Percentiles rank a stretch among this genome's conserved stretches.
Evolutionary conservation across 2,888 invertebrate genomes (phyloP).

Genomic region (Acleris cristana): DNA sequence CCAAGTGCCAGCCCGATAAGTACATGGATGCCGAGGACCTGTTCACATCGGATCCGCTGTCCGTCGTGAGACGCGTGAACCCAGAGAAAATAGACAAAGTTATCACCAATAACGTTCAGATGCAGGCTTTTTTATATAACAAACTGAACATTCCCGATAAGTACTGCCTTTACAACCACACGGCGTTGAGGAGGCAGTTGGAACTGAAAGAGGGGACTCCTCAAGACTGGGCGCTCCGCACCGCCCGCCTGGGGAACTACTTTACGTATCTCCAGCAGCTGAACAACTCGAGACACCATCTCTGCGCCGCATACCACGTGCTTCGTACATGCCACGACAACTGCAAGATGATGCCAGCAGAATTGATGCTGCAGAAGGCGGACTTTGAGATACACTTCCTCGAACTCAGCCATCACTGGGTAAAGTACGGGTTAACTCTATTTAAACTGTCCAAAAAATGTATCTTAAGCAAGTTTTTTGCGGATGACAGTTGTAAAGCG

Average conservation of each 20-base stretch:
- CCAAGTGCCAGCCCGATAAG: slow-evolving; percentile 57
- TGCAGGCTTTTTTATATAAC: slow-evolving; percentile 85
- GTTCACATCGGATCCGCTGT: slow-evolving; percentile 66
- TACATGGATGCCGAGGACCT: slow-evolving; percentile 82
- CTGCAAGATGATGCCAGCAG: slow-evolving; percentile 74
- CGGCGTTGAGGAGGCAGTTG: slow-evolving; percentile 81
- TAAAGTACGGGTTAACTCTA: slow-evolving; percentile 84
- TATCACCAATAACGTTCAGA: slow-evolving; percentile 85
- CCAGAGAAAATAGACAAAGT: slow-evolving; percentile 82
- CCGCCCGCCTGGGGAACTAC: slow-evolving; percentile 81
- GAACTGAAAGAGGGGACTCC: slow-evolving; percentile 83
- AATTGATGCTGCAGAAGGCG: slow-evolving; percentile 68
- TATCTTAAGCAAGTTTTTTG: slow-evolving; percentile 70
- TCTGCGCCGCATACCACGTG: slow-evolving; percentile 85
- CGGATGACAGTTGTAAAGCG: slow-evolving; percentile 56
- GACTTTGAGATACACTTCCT: slow-evolving; percentile 74
- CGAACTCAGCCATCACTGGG: slow-evolving; percentile 84
- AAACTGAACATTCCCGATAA: slow-evolving; percentile 79
- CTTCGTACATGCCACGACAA: slow-evolving; percentile 82
- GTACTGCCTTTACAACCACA: slow-evolving; percentile 82
- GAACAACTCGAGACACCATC: slow-evolving; percentile 85
- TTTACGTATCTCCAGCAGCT: slow-evolving; percentile 73
- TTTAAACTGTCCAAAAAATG: slow-evolving; percentile 83
- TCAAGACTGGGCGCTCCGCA: slow-evolving; percentile 82
- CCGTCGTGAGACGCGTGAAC: slow-evolving; percentile 63